Conservation (phyloP, 2,797 vertebrate species). For the Syndactyla subalaris region DNA sequence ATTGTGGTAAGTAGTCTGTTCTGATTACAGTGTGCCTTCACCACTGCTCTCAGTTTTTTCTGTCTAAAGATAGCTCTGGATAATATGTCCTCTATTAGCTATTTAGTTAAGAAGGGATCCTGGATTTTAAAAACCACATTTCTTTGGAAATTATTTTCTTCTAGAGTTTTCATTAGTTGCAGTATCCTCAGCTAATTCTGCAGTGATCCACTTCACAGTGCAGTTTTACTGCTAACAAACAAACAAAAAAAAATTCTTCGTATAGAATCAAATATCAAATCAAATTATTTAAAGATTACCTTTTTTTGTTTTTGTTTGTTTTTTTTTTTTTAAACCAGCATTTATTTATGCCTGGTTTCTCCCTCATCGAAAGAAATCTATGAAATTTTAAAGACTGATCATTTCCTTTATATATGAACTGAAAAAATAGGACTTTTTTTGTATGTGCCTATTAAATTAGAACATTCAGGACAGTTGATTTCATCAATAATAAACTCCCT, state of each 20-base stretch:
- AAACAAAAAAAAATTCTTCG: neutral
- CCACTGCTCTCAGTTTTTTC: neutral
- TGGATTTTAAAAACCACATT: neutral
- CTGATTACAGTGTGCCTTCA: neutral
- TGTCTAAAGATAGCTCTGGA: neutral
- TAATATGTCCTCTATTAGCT: neutral
- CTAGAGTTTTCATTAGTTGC: neutral
- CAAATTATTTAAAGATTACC: neutral
- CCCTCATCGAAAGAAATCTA: neutral
- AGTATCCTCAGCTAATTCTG: neutral
- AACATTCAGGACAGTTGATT: neutral
- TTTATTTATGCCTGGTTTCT: neutral
- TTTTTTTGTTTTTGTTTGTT: too few species aligned
- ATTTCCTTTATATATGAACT: neutral
- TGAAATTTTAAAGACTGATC: neutral
- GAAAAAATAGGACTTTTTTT: neutral
- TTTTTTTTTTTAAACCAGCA: neutral
- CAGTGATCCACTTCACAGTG: neutral
- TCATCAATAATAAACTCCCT: conserved; percentile 30
- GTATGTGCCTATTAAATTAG: neutral
- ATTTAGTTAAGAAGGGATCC: neutral
- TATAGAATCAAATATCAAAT: neutral
- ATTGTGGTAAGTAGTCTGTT: neutral
- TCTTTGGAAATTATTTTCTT: neutral
- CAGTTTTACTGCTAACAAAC: neutral